These are phyloP conservation scores for Neria commutata DNA, from an alignment of 2,888 invertebrate species.

Conservation along the genomic window DNA sequence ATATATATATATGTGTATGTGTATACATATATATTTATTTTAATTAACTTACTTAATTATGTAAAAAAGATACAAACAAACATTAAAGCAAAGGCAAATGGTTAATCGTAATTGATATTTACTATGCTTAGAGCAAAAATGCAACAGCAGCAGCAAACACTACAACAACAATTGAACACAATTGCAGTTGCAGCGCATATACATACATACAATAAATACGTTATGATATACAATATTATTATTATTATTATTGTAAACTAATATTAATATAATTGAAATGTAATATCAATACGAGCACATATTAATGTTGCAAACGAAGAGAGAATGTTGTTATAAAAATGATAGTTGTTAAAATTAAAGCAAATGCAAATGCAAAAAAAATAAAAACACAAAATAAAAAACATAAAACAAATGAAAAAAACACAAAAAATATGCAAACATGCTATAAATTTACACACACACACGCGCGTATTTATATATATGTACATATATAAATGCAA, in stretches of 20 bases:
- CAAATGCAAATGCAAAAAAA: conserved; percentile 14
- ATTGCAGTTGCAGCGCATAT: conserved; percentile 14
- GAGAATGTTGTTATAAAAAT: background rate
- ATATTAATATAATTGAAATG: background rate
- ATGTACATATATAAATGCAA: conserved; percentile 16
- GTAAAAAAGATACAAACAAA: conserved; percentile 25
- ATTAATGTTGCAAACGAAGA: too few relatives aligned
- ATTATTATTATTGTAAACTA: too few relatives aligned
- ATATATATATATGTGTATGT: conserved; percentile 48
- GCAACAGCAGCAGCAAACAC: conserved; percentile 23
- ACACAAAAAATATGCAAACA: conserved; percentile 39
- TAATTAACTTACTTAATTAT: conserved; percentile 29
- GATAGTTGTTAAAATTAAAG: conserved; percentile 23
- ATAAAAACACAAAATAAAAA: conserved; percentile 18
- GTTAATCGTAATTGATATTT: conserved; percentile 29
- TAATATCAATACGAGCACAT: conserved; percentile 17
- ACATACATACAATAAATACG: conserved; percentile 26
- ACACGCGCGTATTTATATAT: conserved; percentile 20
- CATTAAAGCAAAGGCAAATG: conserved; percentile 18
- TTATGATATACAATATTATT: conserved; percentile 22
- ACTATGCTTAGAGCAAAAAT: conserved; percentile 26
- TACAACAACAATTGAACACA: conserved; percentile 11
- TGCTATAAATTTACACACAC: conserved; percentile 32
- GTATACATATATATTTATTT: conserved; percentile 37
- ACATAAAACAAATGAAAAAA: conserved; percentile 36